Evolutionary conservation across 2,113 vertebrate species (phyloP), one percentile per base, ranked within the genome.

Genomic region (Calonectris borealis): DNA sequence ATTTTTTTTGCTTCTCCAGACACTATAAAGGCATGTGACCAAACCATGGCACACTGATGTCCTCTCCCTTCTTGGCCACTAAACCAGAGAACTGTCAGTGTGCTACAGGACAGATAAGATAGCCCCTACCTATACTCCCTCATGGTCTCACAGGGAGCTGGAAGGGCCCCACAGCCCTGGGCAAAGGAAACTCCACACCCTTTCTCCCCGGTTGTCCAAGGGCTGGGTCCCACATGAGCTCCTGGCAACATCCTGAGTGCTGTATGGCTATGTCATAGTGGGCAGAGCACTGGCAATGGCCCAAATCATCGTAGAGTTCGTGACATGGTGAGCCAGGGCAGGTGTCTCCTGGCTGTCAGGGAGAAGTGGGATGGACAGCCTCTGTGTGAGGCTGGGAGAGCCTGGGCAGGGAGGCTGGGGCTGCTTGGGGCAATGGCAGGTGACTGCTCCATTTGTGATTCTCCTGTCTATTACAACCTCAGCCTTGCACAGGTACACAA

Each of bases 341-440:
- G 27, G 26, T 79, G 38, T 46, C 46, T 70, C 44, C 54, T 52
- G 16, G 12, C 44, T 68, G 44, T 52, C 62, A 51, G 54, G 16
- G 42, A 78, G 20, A 52, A 52, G 32, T 60, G 32, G 21, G 46
- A 60, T n/a, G 54, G 44, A 36, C 6, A 40, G 54, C 21, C 36
- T 51, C 42, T 25, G 10, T 38, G 18, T 40, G 34, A 64, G 49
- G 13, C 46, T 70, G 14, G 32, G 55, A 27, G 15, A 62, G 17
- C 32, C 38, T 69, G 64, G 36, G 10, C 31, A 29, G 73, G 31
- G 16, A 25, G 12, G 26, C 65, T 11, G 20, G 10, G 13, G 7
- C 26, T 61, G 46, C 38, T 16, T 0, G 2, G 46, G 52, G 21
- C 2, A 1, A 31, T 1, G 1, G 11, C 0, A 3, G 11, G 32